Percentiles rank a stretch among this genome's conserved stretches.
Evolutionary conservation across 1,140 invertebrate genomes (phyloP).

Genomic region (Dermatophagoides farinae): DNA sequence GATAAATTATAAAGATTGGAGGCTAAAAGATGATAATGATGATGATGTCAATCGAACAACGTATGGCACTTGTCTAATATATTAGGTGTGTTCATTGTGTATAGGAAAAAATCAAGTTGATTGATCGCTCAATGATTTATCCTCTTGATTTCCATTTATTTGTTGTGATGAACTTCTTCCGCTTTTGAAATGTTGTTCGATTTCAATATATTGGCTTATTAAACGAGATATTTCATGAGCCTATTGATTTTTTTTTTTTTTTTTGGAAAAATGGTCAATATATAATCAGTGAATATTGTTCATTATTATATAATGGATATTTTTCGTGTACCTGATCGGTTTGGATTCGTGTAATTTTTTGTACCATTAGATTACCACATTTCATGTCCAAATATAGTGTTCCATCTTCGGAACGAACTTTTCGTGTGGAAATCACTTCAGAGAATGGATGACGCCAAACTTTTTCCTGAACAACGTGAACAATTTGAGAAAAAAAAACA

Average conservation of each 20-base stretch:
- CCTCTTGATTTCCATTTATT: not conserved
- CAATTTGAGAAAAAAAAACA: slow-evolving; percentile 10
- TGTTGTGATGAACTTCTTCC: not conserved
- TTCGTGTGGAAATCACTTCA: slow-evolving; percentile 83
- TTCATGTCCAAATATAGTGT: slow-evolving; percentile 89
- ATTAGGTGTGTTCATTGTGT: too few relatives aligned
- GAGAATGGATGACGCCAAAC: slow-evolving; percentile 74
- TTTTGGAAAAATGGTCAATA: slow-evolving; percentile 20
- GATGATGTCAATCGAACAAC: too few relatives aligned
- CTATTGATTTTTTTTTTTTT: slow-evolving; percentile 20
- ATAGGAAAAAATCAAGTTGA: too few relatives aligned
- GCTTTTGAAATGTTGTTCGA: slow-evolving; percentile 22
- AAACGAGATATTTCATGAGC: slow-evolving; percentile 57
- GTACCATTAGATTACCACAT: slow-evolving; percentile 83
- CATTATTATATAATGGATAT: too few relatives aligned
- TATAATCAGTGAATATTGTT: slow-evolving; percentile 8
- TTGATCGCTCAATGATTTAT: too few relatives aligned
- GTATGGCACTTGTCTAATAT: too few relatives aligned
- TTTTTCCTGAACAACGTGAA: slow-evolving; percentile 41
- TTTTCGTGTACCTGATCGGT: slow-evolving; percentile 96
- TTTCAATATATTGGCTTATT: slow-evolving; percentile 83
- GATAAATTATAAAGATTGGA: too few relatives aligned
- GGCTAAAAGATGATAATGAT: too few relatives aligned
- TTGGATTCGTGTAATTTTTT: slow-evolving; percentile 79
- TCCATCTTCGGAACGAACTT: slow-evolving; percentile 74